Evolutionary conservation across 2,113 vertebrate species (phyloP).

Genomic region (Albula glossodonta): DNA sequence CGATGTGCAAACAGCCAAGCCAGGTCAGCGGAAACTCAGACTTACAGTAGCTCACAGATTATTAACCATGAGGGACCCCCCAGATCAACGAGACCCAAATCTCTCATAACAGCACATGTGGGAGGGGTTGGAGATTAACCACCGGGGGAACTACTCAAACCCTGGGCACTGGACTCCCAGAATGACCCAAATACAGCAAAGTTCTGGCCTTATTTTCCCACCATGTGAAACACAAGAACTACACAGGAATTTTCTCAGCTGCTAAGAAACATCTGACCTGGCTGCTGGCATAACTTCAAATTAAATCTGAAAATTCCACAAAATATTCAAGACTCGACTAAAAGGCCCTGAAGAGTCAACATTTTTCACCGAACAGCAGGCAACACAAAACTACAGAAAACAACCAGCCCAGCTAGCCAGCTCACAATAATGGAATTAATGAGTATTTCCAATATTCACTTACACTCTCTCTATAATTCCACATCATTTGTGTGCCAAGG

Average conservation of each 20-base stretch:
- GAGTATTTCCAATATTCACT: no score
- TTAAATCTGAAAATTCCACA: not conserved
- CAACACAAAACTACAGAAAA: no score
- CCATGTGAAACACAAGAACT: not conserved
- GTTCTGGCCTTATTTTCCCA: not conserved
- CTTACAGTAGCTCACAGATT: not conserved
- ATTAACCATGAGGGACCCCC: not conserved
- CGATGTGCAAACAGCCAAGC: not conserved
- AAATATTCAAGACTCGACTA: not conserved
- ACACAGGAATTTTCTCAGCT: not conserved
- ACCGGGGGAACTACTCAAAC: not conserved
- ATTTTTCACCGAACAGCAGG: no score
- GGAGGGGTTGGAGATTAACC: not conserved
- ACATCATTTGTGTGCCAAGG: no score
- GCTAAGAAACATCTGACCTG: not conserved
- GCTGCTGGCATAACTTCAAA: not conserved
- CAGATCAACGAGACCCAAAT: not conserved
- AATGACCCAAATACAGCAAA: not conserved
- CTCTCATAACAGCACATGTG: not conserved
- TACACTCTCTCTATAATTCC: not conserved
- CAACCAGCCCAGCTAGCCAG: no score
- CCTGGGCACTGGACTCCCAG: not conserved
- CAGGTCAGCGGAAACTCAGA: not conserved
- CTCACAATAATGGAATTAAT: no score
- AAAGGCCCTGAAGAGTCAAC: no score